Base-by-base conservation (phyloP, 1,140 invertebrate species). In the Caerostris darwini region DNA sequence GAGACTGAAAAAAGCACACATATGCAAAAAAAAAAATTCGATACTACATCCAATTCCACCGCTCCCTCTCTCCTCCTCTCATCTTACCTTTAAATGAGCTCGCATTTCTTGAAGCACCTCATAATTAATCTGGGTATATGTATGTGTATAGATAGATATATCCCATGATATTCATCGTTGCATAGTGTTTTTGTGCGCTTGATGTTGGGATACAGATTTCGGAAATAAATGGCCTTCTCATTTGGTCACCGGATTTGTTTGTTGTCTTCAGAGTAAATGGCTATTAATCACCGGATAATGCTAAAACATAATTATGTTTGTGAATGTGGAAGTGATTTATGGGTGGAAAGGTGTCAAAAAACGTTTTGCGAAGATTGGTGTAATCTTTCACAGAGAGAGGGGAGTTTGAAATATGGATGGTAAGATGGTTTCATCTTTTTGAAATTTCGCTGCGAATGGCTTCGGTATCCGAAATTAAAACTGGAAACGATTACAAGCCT, bases 241-340 rank as follows among this genome's bases (percentile, higher is more conserved):
- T 57, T 83, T 83, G 82, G 53, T 83, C 50, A 64, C 19, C 53
- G 86, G 19, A 64, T 88, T 50, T 88, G 86, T 88, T 64, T 88
- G 58, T 57, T 54, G 58, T 64, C 50, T 64, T 88, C 61, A 64
- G 53, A 64, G 19, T 64, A 64, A 88, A 88, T 88, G 86, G 86
- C 86, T 88, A 88, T 88, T 88, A 88, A 88, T 88, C 86, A 88
- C 14, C 34, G 12, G 86, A 64, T 88, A 88, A 88, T 88, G 58
- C 86, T 64, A 34, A 88, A 64, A 88, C 56, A 57, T 64, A 88
- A 88, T 88, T 88, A 88, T 88, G 86, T 64, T 83, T 83, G 53
- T 58, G 82, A 83, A 83, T 83, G 54, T 58, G 58, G 61, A 57
- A 50, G 19, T 61, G 61, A 88, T 88, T 88, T 88, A 88, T 88